Conservation (phyloP, 2,888 invertebrate genomes). For the Steinernema hermaphroditum region DNA sequence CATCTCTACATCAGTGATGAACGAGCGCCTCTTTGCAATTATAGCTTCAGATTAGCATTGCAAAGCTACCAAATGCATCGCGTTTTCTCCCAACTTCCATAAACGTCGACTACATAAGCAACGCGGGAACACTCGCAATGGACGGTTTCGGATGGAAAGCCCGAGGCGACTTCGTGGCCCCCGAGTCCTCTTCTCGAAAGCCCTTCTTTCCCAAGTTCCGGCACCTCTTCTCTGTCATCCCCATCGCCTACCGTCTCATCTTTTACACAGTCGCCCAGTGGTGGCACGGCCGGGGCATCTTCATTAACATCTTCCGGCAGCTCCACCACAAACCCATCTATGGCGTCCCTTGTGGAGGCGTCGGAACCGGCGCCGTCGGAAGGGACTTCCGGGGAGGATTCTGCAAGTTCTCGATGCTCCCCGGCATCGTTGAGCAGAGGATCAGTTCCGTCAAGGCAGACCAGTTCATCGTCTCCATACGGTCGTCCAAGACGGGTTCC, state of each 20-base stretch:
- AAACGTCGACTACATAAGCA: no score
- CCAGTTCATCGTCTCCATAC: constrained; percentile 84
- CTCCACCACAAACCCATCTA: constrained; percentile 65
- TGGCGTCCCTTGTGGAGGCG: constrained; percentile 54
- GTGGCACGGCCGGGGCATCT: constrained; percentile 65
- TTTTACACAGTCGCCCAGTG: constrained; percentile 45
- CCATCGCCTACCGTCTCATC: constrained; percentile 53
- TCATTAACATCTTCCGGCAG: constrained; percentile 68
- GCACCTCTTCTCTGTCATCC: constrained; percentile 45
- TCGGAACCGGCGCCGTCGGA: constrained; percentile 80
- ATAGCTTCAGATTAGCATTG: no score
- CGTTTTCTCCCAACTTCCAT: no score
- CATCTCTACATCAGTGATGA: no score
- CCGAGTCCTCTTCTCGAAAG: constrained; percentile 39
- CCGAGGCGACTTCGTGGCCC: constrained; percentile 42
- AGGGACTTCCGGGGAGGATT: constrained; percentile 84
- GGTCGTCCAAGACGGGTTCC: constrained; percentile 43
- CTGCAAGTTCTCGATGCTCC: constrained; percentile 82
- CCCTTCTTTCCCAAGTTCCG: constrained; percentile 50
- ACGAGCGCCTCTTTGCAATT: no score
- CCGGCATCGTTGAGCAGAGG: constrained; percentile 84
- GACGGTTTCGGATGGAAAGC: constrained; percentile 49
- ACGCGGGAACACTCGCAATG: background rate
- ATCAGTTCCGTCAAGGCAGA: constrained; percentile 67
- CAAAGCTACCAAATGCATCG: no score